These are phyloP conservation scores for Zaprionus lineosus DNA, from an alignment of 2,888 invertebrate genomes.

Conservation along the genomic window DNA sequence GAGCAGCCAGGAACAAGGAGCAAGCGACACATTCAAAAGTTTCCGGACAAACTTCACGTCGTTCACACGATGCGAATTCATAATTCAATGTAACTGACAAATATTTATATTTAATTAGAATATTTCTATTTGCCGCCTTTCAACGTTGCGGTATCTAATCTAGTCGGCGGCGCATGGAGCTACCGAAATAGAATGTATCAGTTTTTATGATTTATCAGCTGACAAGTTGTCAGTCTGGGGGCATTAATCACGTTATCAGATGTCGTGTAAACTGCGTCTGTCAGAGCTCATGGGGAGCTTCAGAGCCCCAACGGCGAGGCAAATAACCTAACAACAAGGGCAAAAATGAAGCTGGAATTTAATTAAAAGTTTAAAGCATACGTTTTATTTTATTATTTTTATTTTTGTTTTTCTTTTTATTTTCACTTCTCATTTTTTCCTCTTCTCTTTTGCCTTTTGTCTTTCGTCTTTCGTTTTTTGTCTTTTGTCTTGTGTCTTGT, in stretches of 20 bases:
- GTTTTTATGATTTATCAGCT: not conserved
- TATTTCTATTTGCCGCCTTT: too few species aligned
- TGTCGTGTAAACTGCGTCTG: slow-evolving; percentile 39
- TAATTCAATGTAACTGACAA: slow-evolving; percentile 2
- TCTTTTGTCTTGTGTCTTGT: too few species aligned
- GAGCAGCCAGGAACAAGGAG: too few species aligned
- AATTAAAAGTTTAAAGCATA: slow-evolving; percentile 72
- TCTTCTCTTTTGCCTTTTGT: too few species aligned
- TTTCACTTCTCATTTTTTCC: too few species aligned
- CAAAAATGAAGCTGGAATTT: slow-evolving; percentile 58
- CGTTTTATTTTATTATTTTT: too few species aligned
- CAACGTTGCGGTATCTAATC: too few species aligned
- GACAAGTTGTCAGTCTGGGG: slow-evolving; percentile 10
- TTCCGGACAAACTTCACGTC: slow-evolving; percentile 1
- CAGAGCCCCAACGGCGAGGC: slow-evolving; percentile 30
- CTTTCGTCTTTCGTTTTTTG: too few species aligned
- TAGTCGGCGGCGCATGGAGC: too few species aligned
- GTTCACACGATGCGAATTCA: slow-evolving; percentile 30
- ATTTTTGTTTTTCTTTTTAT: too few species aligned
- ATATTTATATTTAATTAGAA: too few species aligned
- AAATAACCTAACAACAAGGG: slow-evolving; percentile 9
- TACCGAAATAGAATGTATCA: too few species aligned
- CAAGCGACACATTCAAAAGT: slow-evolving; percentile 40
- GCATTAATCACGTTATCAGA: slow-evolving; percentile 21
- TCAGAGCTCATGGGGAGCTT: slow-evolving; percentile 10